Percentiles rank a stretch among this genome's conserved stretches.
Evolutionary conservation across 35 echinoderm and acorn worm species (phyloP).

Genomic region (Heliocidaris erythrogramma): DNA sequence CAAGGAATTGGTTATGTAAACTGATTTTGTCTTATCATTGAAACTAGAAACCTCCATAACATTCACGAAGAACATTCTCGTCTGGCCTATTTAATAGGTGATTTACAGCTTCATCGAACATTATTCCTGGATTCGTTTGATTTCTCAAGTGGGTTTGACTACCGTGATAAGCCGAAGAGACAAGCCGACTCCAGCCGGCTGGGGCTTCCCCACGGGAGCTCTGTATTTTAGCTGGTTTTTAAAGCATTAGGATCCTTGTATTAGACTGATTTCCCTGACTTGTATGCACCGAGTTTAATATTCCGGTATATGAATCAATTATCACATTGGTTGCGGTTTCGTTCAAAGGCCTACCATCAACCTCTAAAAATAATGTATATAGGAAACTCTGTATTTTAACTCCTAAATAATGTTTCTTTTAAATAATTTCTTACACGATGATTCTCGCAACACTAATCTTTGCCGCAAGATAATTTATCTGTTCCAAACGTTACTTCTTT

Average conservation of each 20-base stretch:
- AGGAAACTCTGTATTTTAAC: neutral
- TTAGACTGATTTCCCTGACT: neutral
- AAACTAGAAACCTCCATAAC: neutral
- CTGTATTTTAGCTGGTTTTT: neutral
- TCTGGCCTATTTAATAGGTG: neutral
- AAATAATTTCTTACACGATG: too few relatives aligned
- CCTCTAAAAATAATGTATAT: neutral
- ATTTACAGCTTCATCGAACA: neutral
- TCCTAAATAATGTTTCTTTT: neutral
- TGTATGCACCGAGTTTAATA: neutral
- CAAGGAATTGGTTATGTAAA: neutral
- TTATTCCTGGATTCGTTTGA: neutral
- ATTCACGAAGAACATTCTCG: neutral
- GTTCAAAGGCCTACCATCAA: too few relatives aligned
- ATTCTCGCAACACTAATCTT: too few relatives aligned
- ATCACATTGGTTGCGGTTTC: neutral
- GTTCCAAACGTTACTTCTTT: too few relatives aligned
- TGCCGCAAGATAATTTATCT: too few relatives aligned
- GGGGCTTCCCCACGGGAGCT: neutral
- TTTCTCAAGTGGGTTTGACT: neutral
- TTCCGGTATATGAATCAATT: neutral
- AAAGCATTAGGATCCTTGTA: neutral
- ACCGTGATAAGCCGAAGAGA: neutral
- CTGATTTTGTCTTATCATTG: neutral
- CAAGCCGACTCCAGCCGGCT: neutral